Evolutionary conservation across 30 jellyfish, hydroid and myxozoan genomes (phyloP).

Genomic region (Mastigias papua): DNA sequence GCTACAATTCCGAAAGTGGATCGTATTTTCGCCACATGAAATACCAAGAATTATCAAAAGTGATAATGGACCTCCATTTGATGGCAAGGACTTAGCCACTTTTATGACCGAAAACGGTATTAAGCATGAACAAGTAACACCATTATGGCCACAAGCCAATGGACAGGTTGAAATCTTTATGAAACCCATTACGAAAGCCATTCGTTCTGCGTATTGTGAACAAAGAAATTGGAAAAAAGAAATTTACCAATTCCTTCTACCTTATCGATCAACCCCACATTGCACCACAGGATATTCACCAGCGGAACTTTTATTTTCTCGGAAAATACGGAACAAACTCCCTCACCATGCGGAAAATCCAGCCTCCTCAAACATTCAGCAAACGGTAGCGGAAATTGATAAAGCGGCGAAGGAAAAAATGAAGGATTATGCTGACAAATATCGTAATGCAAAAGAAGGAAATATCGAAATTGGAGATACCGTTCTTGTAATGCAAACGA

Average conservation of each 20-base stretch:
- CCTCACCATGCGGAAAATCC: no score
- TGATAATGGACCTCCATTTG: constrained; percentile 33
- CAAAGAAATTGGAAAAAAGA: constrained; percentile 29
- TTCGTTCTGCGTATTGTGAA: constrained; percentile 14
- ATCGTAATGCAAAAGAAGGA: no score
- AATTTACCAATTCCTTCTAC: constrained; percentile 13
- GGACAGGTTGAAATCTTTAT: constrained; percentile 2
- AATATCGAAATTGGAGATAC: no score
- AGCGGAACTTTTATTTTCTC: no score
- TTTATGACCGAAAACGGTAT: constrained; percentile 20
- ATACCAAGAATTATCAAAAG: constrained; percentile 7
- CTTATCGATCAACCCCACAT: no score
- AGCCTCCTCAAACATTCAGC: no score
- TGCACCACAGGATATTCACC: no score
- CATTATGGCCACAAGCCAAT: constrained; percentile 47
- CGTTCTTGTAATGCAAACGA: no score
- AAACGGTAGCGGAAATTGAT: no score
- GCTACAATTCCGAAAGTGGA: constrained; percentile 26
- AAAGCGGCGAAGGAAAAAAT: no score
- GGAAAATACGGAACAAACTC: no score
- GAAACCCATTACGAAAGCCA: constrained; percentile 18
- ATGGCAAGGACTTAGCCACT: constrained; percentile 3
- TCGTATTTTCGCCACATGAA: constrained; percentile 21
- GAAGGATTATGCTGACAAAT: no score
- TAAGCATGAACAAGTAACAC: constrained; percentile 21